Evolutionary conservation across 1,140 invertebrate species (phyloP).

Genomic region (Drosophila neocordata): DNA sequence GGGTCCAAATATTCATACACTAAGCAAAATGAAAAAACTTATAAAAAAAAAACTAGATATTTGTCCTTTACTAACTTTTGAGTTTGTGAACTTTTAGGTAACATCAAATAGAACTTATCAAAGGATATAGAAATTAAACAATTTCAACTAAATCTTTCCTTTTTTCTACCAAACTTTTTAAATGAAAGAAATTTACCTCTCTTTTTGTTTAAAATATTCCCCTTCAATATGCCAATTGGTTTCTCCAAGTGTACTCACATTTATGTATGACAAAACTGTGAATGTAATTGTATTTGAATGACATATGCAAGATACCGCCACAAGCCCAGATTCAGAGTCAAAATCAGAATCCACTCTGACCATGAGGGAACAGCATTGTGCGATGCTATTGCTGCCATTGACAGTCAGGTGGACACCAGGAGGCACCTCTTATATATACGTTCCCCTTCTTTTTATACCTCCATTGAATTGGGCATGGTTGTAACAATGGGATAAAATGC

Average conservation of each 20-base stretch:
- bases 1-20: conserved; percentile 12
- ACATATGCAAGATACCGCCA: conserved; percentile 61
- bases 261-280: conserved; percentile 48
- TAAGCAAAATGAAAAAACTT: neutral
- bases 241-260: conserved; percentile 35
- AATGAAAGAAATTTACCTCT: neutral
- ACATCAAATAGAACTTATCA: no score
- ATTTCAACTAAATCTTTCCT: no score
- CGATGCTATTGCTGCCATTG: conserved; percentile 58
- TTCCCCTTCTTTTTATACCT: conserved; percentile 13
- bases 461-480: conserved; percentile 55
- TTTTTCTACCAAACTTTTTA: neutral
- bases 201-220: no score
- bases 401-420: conserved; percentile 31
- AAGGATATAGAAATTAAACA: no score
- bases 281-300: conserved; percentile 77
- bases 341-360: conserved; percentile 11
- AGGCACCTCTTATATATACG: conserved; percentile 20
- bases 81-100: no score
- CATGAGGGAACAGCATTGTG: conserved; percentile 32
- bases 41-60: neutral
- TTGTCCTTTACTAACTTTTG: no score
- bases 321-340: neutral
- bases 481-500: conserved; percentile 55
- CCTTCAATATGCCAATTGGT: no score